phyloP scores from a whole-genome alignment of 1,140 invertebrate genomes.

The Polypedilum pembai region DNA sequence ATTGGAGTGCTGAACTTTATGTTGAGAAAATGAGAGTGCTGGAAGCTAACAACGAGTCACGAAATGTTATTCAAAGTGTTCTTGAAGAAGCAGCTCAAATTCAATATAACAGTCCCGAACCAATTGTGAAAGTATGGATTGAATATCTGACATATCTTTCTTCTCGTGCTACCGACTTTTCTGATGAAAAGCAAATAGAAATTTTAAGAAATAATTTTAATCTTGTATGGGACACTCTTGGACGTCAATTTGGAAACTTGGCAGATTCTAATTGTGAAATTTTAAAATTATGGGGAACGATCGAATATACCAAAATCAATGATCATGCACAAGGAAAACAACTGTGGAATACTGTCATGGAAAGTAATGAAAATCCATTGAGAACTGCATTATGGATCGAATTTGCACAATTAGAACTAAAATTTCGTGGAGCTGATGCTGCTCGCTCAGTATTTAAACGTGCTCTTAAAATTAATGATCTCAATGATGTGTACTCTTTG shows the following conservation, averaged over 20 bases:
- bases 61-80: conserved; percentile 35
- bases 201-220: conserved; percentile 36
- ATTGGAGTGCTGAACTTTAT: conserved; percentile 43
- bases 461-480: conserved; percentile 32
- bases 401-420: conserved; percentile 32
- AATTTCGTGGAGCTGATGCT: conserved; percentile 30
- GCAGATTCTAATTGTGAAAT: conserved; percentile 40
- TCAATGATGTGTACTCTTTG: conserved; percentile 33
- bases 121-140: conserved; percentile 41
- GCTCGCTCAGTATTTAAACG: conserved; percentile 33
- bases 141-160: conserved; percentile 42
- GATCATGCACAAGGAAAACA: conserved; percentile 32
- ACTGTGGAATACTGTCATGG: conserved; percentile 39
- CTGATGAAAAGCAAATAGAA: conserved; percentile 31
- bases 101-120: conserved; percentile 33
- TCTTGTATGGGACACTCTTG: conserved; percentile 36
- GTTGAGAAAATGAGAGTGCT: conserved; percentile 38
- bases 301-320: conserved; percentile 36
- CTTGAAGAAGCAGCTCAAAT: conserved; percentile 34
- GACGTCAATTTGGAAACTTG: conserved; percentile 35
- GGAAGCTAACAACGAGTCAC: conserved; percentile 38
- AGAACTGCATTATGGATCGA: conserved; percentile 34
- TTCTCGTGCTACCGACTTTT: conserved; percentile 33
- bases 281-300: conserved; percentile 38
- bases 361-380: conserved; percentile 35